Evolutionary conservation across 2,113 vertebrate genomes (phyloP), one percentile per base, ranked within the genome.

Genomic region (Eleginops maclovinus): DNA sequence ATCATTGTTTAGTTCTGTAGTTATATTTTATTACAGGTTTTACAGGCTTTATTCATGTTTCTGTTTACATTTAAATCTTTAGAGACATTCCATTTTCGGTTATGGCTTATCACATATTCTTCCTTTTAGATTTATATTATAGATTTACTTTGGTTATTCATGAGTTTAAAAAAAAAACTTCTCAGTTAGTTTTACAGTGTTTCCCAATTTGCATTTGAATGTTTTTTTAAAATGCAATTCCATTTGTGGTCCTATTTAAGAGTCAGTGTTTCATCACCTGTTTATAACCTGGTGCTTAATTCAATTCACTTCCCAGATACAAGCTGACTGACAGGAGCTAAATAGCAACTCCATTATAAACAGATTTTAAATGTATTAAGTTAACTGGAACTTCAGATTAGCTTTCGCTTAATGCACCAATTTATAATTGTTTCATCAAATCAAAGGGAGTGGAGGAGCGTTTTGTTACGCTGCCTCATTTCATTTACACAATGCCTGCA

Each of bases 401-500:
- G 51, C 12, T 64, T 63, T 22, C 51, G 16, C 46, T 43, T 55
- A 31, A 31, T 31, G 31, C 31, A 31, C 7, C 36, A n/a, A 54
- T 22, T 70, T 13, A 64, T 62, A 58, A 51, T 43, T 62, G 46
- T 24, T 41, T 46, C 47, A 69, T 28, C 26, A 55, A 47, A 41
- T 72, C 53, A 44, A 54, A 24, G 49, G 26, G 22, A 40, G 49
- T 17, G 19, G 58, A 5, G 70, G 71, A 16, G 10, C 46, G 21
- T 62, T 73, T 69, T n/a, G 44, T 62, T 56, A 19, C 46, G 28
- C 43, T 53, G 81, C 49, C 63, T 75, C 61, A 66, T 77, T 84
- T 79, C 60, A 75, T 74, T 66, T 36, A 41, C 65, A 47, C 22
- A 10, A 53, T 21, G 51, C 59, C 46, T 65, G 75, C 75, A 22